Evolutionary conservation across 2,797 vertebrate genomes (phyloP).

Genomic region (Pteronotus mesoamericanus): DNA sequence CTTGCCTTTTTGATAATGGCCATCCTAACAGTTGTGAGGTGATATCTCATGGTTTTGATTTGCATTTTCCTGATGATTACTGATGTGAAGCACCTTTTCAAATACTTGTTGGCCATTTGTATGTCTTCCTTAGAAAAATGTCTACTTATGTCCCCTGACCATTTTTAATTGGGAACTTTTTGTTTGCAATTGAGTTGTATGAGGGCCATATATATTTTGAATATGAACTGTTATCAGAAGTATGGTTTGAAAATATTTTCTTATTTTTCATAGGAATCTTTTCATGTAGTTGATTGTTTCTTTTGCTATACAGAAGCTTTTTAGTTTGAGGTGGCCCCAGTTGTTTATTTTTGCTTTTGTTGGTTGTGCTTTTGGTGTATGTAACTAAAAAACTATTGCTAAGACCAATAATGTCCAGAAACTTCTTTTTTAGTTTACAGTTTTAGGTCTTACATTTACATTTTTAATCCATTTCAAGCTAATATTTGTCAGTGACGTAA

Average conservation of each 20-base stretch:
- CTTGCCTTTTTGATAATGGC: not conserved
- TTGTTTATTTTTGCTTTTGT: not conserved
- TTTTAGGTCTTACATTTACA: not conserved
- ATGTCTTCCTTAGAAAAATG: not conserved
- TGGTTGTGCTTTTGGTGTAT: not conserved
- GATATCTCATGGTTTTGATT: not conserved
- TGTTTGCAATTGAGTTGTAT: not conserved
- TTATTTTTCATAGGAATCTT: not conserved
- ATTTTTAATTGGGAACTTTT: not conserved
- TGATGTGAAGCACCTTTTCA: not conserved
- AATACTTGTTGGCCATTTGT: not conserved
- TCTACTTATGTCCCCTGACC: not conserved
- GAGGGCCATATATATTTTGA: not conserved
- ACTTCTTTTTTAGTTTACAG: not conserved
- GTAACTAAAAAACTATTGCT: not conserved
- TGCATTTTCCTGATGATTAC: not conserved
- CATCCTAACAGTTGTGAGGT: not conserved
- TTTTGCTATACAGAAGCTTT: not conserved
- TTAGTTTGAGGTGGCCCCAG: not conserved
- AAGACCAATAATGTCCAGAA: not conserved
- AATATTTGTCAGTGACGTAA: not conserved
- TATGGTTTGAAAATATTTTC: not conserved
- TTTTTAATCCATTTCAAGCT: not conserved
- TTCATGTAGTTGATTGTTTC: not conserved
- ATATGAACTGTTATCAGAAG: not conserved